Conservation (phyloP, 2,113 vertebrate genomes). For the Craseonycteris thonglongyai region DNA sequence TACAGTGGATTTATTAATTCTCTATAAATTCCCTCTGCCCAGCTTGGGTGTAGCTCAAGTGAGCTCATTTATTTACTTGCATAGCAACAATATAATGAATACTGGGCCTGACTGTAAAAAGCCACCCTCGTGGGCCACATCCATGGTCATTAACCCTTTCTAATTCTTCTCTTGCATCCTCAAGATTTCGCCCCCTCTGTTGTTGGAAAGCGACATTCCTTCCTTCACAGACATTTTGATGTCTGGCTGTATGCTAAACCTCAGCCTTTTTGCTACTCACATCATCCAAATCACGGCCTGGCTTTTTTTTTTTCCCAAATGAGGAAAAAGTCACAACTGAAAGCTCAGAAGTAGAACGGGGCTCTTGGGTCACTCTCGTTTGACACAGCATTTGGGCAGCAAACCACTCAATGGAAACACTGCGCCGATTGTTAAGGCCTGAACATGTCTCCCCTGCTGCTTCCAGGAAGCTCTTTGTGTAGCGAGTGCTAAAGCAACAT, state of each 20-base stretch:
- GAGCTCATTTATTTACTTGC: slow-evolving; percentile 78
- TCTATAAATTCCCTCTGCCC: slow-evolving; percentile 60
- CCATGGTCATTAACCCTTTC: slow-evolving; percentile 49
- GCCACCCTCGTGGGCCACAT: slow-evolving; percentile 39
- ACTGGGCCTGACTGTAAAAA: slow-evolving; percentile 62
- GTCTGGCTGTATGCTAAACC: background rate
- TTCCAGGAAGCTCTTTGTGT: slow-evolving; percentile 61
- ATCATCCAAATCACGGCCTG: background rate
- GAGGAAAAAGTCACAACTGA: background rate
- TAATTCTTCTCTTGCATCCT: background rate
- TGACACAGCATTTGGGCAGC: background rate
- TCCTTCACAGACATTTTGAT: background rate
- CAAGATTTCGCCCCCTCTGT: background rate
- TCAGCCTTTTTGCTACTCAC: background rate
- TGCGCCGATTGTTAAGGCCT: slow-evolving; percentile 30
- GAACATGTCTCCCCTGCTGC: slow-evolving; percentile 22
- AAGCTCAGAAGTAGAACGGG: background rate
- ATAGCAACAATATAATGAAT: slow-evolving; percentile 77
- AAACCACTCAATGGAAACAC: slow-evolving; percentile 31
- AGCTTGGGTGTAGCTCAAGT: slow-evolving; percentile 66
- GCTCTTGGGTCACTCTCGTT: slow-evolving; percentile 36
- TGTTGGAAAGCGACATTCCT: background rate
- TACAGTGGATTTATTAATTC: slow-evolving; percentile 69
- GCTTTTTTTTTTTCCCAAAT: background rate
- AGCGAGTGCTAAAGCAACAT: slow-evolving; percentile 50